Evolutionary conservation across 53 echinoderm and acorn worm species (phyloP), one percentile per base, ranked within the genome.

Genomic region (Paelopatides confundens): DNA sequence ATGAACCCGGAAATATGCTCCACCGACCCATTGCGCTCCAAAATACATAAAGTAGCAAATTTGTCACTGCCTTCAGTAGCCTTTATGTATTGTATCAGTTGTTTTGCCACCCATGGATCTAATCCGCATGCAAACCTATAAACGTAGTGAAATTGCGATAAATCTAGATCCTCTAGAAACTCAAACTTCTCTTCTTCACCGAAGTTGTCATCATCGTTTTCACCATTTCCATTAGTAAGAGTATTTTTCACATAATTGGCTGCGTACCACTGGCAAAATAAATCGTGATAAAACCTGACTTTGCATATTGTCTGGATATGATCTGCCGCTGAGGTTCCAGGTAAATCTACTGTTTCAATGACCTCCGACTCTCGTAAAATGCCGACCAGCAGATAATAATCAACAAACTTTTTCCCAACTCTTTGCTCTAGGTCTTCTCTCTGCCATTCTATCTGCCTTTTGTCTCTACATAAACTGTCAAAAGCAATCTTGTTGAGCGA

Each of bases 221-320:
- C 6, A 23, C 24, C 58, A 23, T 58, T 58, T 21, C 24, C 21
- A n/a, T 15, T 1, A 6, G 6, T 27, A 15, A 67, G 2, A 18
- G 31, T 31, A 26, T 31, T 7, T 35, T 0, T 35, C 17, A 67
- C 13, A 35, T 67, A 8, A 35, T 12, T 31, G 5, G 68, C 68
- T 15, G 68, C 68, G 68, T 67, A 67, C 68, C 68, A 67, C 33
- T 67, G 30, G 33, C 68, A 35, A 5, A 67, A 67, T 26, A 67
- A 32, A 3, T 6, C 18, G 13, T 67, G 68, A 21, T 67, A 34
- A 35, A 67, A 67, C 68, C 68, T 15, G 31, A 67, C 7, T 2
- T 34, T 35, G 7, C 18, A 5, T 31, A 67, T 31, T 34, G 14
- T 67, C 18, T 67, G 32, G 11, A 67, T 35, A 18, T 67, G 68